A percentile compares a stretch with the other conserved stretches of the same genome.
Conservation (phyloP, 64 coral and sea anemone species). For the Exaiptasia diaphana region DNA sequence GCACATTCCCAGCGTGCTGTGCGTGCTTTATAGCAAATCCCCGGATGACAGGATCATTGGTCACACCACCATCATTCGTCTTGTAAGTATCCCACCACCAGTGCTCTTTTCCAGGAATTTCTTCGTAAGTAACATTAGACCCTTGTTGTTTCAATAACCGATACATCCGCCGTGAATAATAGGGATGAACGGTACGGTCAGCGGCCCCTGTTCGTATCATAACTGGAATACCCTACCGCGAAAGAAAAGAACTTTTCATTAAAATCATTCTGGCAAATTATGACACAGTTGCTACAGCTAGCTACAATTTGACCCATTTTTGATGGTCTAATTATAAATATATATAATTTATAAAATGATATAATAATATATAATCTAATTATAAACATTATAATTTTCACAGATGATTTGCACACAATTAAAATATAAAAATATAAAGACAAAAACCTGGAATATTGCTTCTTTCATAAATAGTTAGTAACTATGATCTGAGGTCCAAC, state of each 20-base stretch:
- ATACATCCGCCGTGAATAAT: constrained; percentile 88
- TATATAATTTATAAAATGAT: no score
- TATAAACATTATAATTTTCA: no score
- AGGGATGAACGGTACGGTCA: constrained; percentile 88
- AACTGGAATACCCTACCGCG: constrained; percentile 69
- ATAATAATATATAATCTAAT: no score
- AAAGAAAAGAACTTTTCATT: not conserved
- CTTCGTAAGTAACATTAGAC: constrained; percentile 85
- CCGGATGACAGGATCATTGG: constrained; percentile 87
- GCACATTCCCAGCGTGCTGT: not conserved
- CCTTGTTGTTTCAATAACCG: constrained; percentile 70
- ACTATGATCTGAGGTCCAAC: no score
- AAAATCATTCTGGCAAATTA: not conserved
- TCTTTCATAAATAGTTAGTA: no score
- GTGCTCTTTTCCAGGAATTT: constrained; percentile 78
- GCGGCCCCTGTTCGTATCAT: constrained; percentile 82
- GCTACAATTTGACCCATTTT: no score
- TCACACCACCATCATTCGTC: constrained; percentile 89
- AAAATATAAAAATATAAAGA: no score
- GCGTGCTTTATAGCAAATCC: constrained; percentile 71
- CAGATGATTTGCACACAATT: no score
- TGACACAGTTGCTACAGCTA: not conserved
- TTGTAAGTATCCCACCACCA: constrained; percentile 97
- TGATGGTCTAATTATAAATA: no score
- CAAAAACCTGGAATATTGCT: no score